Conservation (phyloP, 30 jellyfish, hydroid and myxozoan genomes). For the Pelagia noctiluca region DNA sequence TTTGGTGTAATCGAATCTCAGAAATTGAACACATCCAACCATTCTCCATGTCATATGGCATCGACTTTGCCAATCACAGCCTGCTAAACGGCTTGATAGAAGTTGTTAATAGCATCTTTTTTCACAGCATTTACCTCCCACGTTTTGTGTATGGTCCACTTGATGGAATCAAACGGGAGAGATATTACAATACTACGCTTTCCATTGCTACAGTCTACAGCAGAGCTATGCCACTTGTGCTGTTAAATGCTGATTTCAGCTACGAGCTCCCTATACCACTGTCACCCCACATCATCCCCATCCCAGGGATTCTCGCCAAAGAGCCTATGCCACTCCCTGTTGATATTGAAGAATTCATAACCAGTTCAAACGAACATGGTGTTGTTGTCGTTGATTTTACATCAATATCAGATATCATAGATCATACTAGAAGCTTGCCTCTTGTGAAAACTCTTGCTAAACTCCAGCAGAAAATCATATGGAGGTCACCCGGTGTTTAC, state of each 20-base stretch:
- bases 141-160: constrained; percentile 18
- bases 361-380: constrained; percentile 31
- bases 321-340: not conserved
- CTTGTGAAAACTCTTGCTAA: constrained; percentile 17
- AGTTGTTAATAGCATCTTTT: not conserved
- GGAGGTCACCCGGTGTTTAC: constrained; percentile 5
- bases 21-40: constrained; percentile 3
- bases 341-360: constrained; percentile 16
- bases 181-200: constrained; percentile 19
- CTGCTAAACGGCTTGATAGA: constrained; percentile 16
- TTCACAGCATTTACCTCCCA: constrained; percentile 15
- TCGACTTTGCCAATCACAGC: not conserved
- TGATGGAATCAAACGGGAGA: constrained; percentile 14
- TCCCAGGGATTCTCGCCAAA: constrained; percentile 39
- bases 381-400: constrained; percentile 30
- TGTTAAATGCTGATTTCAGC: constrained; percentile 40
- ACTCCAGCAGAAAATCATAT: constrained; percentile 5
- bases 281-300: constrained; percentile 63
- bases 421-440: constrained; percentile 9
- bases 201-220: constrained; percentile 38
- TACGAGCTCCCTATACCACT: constrained; percentile 60
- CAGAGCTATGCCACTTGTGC: constrained; percentile 57
- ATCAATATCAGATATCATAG: constrained; percentile 3
- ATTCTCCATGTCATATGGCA: not conserved
- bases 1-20: constrained; percentile 35